Base-by-base conservation (phyloP, 2,888 invertebrate genomes). In the Latrodectus elegans region DNA sequence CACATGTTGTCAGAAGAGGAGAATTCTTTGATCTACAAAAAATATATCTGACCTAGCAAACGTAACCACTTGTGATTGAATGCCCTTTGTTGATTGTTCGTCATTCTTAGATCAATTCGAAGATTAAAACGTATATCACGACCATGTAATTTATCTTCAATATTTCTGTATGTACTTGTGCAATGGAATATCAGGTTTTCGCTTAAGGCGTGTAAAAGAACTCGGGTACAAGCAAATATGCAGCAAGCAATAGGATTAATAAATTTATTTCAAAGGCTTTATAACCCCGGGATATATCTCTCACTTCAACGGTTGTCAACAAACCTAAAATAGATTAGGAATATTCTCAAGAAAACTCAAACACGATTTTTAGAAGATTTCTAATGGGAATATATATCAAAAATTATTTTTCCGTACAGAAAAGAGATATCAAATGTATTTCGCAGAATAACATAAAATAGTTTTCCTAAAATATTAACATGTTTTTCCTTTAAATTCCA, bases 11-110 rank as follows among this genome's bases (percentile, higher is more conserved):
- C 51, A 55, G 70, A 71, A 49, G 64, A 72, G 81, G 65, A 74
- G 22, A 72, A 72, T 80, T 72, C 73, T 81, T 70, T 68, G 82
- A 82, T 75, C 82, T 49, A 60, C 70, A 26, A 60, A 26, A n/a
- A 22, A 17, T 17, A 68, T 68, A 68, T 68, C 17, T 68, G 67
- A 22, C 26, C 8, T 4, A 17, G 26, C 26, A 68, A 68, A 17
- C 55, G 71, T 55, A 79, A 60, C 78, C 55, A 49, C 53, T 70
- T 55, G 71, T 26, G 55, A 76, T 76, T 17, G 15, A 60, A 49
- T n/a, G n/a, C 49, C 22, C 53, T 67, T 77, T 77, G 77, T 77
- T 77, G 77, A 52, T 65, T 52, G 14, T 53, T 52, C 68, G 71
- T 70, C 70, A 55, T 60, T 60, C 14, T n/a, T 6, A n/a, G n/a